A percentile compares a stretch with the other conserved stretches of the same genome.
Evolutionary conservation across 2,797 vertebrate species (phyloP).

Genomic region (Protosalanx chinensis): DNA sequence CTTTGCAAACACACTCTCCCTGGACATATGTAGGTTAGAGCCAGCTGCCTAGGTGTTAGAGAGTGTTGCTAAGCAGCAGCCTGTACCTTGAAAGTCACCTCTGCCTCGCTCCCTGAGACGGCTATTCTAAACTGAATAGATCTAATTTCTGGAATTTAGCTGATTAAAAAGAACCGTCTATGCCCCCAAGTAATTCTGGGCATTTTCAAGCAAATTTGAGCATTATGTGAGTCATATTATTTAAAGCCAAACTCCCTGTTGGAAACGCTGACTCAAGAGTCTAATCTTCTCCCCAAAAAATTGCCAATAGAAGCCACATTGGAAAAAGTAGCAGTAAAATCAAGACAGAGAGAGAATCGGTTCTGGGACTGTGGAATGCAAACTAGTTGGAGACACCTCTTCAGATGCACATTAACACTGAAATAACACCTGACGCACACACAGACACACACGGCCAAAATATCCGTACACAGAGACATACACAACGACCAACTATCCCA

Average conservation of each 20-base stretch:
- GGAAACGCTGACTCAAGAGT: slow-evolving; percentile 34
- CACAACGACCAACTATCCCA: background rate
- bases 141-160: slow-evolving; percentile 25
- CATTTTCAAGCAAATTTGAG: slow-evolving; percentile 44
- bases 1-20: background rate
- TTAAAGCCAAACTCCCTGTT: slow-evolving; percentile 15
- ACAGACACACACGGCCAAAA: background rate
- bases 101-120: slow-evolving; percentile 2
- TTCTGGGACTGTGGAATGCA: slow-evolving; percentile 40
- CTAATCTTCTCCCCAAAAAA: slow-evolving; percentile 26
- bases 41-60: background rate
- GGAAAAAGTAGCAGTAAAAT: slow-evolving; percentile 33
- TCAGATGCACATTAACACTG: slow-evolving; percentile 47
- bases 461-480: too few species aligned
- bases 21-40: slow-evolving; percentile 14
- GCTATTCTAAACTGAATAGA: slow-evolving; percentile 21
- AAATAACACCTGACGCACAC: slow-evolving; percentile 20
- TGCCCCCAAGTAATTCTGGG: slow-evolving; percentile 29
- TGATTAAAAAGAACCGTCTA: slow-evolving; percentile 42
- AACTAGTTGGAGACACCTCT: slow-evolving; percentile 41
- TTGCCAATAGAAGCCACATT: slow-evolving; percentile 28
- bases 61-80: slow-evolving; percentile 34
- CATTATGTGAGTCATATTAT: slow-evolving; percentile 34
- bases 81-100: slow-evolving; percentile 37
- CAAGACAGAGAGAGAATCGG: slow-evolving; percentile 33